These are phyloP conservation scores for Chrysaora quinquecirrha DNA, from an alignment of 30 jellyfish, hydroid and myxozoan genomes.

Conservation along the genomic window DNA sequence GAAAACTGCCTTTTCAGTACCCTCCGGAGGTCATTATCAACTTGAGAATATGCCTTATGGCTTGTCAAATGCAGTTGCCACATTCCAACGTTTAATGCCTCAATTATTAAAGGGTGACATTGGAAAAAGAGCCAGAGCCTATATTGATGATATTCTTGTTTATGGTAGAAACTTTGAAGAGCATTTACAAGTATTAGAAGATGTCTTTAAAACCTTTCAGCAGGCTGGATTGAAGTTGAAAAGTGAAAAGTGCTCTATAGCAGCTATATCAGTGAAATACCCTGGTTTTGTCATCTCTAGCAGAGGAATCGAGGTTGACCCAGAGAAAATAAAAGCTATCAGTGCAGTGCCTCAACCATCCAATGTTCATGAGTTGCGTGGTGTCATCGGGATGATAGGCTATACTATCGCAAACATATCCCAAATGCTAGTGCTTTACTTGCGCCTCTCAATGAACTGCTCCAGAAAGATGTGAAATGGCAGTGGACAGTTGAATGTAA, in stretches of 20 bases:
- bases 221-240: slow-evolving; percentile 5
- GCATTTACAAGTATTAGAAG: slow-evolving; percentile 9
- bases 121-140: not conserved
- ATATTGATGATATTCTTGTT: not conserved
- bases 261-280: not conserved
- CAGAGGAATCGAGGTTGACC: not conserved
- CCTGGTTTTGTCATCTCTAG: slow-evolving; percentile 6
- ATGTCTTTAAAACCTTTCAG: not conserved
- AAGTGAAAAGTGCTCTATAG: not conserved
- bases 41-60: slow-evolving; percentile 2
- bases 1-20: not conserved
- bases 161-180: slow-evolving; percentile 1
- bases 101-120: not conserved
- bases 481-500: slow-evolving; percentile 10
- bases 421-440: not conserved
- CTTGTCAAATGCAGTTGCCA: slow-evolving; percentile 4
- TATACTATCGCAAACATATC: slow-evolving; percentile 7
- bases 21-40: slow-evolving; percentile 7
- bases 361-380: slow-evolving; percentile 4
- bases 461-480: slow-evolving; percentile 11
- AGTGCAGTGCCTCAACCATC: not conserved
- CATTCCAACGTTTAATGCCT: slow-evolving; percentile 10
- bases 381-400: slow-evolving; percentile 10
- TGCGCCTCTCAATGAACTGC: slow-evolving; percentile 1
- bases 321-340: not conserved